Evolutionary conservation across 2,888 invertebrate genomes (phyloP), one percentile per base, ranked within the genome.

Genomic region (Octodonta nipae): DNA sequence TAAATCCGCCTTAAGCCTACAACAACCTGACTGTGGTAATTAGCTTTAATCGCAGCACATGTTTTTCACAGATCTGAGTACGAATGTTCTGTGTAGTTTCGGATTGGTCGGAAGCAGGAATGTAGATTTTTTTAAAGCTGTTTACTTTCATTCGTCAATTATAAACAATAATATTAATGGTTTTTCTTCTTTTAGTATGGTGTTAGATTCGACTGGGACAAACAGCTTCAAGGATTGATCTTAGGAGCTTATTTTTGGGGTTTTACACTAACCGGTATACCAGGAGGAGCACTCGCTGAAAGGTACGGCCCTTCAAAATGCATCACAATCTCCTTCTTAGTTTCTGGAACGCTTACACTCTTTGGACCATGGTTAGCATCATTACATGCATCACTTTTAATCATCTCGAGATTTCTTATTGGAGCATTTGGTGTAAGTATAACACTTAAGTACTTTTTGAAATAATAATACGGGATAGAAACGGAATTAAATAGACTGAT

Each of bases 191-290:
- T 54, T 3, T 33, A 70, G 70, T 63, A 63, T 44, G 68, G 67
- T 2, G 54, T 51, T 0, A 62, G 67, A 3, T 70, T 66, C 37
- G 52, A 64, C 35, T 79, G 79, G 79, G 64, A 67, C 12, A 54
- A 65, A 15, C 64, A 68, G 28, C 67, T 73, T 43, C 78, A 79
- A 55, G 75, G 75, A 1, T 50, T 71, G 16, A 68, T 79, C 6
- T 55, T 79, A 14, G 77, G 77, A 1, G 66, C 76, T 0, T 79
- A 75, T 46, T 79, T 78, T 51, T 78, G 77, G 71, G 75, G 77
- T 16, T 78, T 78, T 43, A 70, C 74, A 10, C 45, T 75, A 15
- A 75, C 76, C 15, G 76, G 75, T 5, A 54, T 78, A 35, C 66
- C 73, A 0, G 78, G 71, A 1, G 79, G 78, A 3, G 68, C 72